These are phyloP conservation scores for Drosophila bocqueti DNA, from an alignment of 1,140 invertebrate species.

Conservation along the genomic window DNA sequence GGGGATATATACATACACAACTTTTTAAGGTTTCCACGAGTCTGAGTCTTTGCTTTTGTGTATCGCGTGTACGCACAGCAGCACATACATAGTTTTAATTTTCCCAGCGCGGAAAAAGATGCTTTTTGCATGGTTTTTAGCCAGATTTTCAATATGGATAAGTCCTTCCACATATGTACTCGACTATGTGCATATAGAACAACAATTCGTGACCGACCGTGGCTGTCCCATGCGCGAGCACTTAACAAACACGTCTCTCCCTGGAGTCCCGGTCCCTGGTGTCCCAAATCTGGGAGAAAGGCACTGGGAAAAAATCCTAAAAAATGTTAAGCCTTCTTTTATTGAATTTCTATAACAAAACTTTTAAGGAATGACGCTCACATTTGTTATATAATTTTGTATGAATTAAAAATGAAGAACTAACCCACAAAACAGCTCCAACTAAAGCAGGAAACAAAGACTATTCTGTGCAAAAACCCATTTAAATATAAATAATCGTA, in stretches of 20 bases:
- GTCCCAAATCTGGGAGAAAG: slow-evolving; percentile 1
- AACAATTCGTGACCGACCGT: slow-evolving; percentile 25
- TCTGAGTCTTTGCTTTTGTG: slow-evolving; percentile 31
- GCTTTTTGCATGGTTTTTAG: slow-evolving; percentile 37
- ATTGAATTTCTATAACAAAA: neutral
- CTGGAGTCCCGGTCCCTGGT: slow-evolving; percentile 2
- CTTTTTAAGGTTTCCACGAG: slow-evolving; percentile 42
- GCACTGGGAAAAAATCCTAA: neutral
- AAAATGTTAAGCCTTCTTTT: too few relatives aligned
- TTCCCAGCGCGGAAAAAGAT: slow-evolving; percentile 29
- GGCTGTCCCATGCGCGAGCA: slow-evolving; percentile 31
- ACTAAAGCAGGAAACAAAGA: neutral
- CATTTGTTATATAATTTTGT: neutral
- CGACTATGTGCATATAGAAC: slow-evolving; percentile 7
- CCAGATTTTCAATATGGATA: slow-evolving; percentile 62
- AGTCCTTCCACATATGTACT: neutral
- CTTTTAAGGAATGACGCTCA: too few relatives aligned
- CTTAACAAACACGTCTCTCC: slow-evolving; percentile 29
- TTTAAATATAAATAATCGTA: neutral
- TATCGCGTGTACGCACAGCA: slow-evolving; percentile 18
- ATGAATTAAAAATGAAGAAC: neutral
- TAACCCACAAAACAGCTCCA: neutral
- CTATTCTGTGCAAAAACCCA: neutral
- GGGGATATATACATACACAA: slow-evolving; percentile 20
- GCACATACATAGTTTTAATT: slow-evolving; percentile 72